Evolutionary conservation across 1,140 invertebrate genomes (phyloP), one percentile per base, ranked within the genome.

Genomic region (Amyelois transitella): DNA sequence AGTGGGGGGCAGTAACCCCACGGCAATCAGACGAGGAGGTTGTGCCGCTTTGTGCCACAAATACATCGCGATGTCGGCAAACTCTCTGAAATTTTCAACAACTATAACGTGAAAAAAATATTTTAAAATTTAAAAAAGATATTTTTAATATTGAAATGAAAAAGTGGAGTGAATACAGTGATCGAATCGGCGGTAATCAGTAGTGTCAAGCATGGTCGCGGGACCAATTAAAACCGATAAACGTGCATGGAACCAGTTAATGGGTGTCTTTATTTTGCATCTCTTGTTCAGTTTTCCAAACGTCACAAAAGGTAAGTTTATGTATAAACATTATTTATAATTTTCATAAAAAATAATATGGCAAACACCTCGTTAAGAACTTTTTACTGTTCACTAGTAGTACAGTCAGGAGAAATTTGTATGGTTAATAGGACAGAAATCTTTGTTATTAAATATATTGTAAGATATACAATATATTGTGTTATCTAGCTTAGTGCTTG

Each of bases 1-100:
- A 75, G 72, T 75, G 78, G 84, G 72, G 81, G 79, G 62, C 82
- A 87, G 82, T 87, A 75, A 80, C 74, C 79, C 69, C 64, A 68
- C 64, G 50, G 60, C 65, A 60, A 60, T 54, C 59, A 57, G 8
- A 72, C 75, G 78, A 54, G 75, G 74, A 75, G 77, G 77, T 62
- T 76, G 84, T 80, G 80, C 77, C 76, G 67, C 62, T 61, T 20
- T 43, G 45, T 45, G 58, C 38, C 57, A 44, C 25, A 51, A 53
- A 80, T 57, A 83, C 72, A 80, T 78, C 79, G 84, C 81, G 81
- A 86, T 80, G 66, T 78, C 45, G 45, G 32, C n/a, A 38, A 38
- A 38, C 32, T 38, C 58, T 59, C 38, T 19, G 56, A 69, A 72
- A 77, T 68, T 74, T 64, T 66, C 56, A 58, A 63, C 57, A 57